Base-by-base conservation (phyloP, 2,113 vertebrate species). In the Urocitellus parryii region DNA sequence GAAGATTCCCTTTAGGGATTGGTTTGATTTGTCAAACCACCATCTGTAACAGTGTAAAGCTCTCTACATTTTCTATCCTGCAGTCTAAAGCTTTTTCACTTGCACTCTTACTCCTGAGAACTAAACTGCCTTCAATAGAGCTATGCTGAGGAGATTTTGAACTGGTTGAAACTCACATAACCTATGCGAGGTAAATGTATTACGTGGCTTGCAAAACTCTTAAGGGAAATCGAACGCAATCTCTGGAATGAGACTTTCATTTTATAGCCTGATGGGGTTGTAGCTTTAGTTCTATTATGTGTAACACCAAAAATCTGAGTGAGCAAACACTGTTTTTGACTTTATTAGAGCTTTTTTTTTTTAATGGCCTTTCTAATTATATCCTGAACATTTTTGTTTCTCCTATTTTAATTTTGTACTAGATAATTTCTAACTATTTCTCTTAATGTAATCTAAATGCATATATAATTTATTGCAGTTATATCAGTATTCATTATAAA, bases 1-100 rank as follows among this genome's bases (percentile, higher is more conserved):
- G 88, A 90, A 97, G 78, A 22, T 95, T 95, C 20, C n/a, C 67
- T 88, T 90, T 88, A 53, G 81, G 78, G 67, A 29, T 97, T 94
- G 88, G 63, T 82, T 78, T 87, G 81, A 82, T 74, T 74, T 93
- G 67, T 94, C 85, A 96, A 91, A 78, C 73, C 20, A 91, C 53
- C 37, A 6, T 86, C 27, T 96, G 13, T 85, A 74, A n/a, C 25
- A 77, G 17, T 85, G 32, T 82, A 17, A 94, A 73, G 32, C 87
- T 92, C 81, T 63, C 73, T 79, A 45, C 72, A 89, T 96, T 89
- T 95, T 96, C 82, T 65, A 5, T 27, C 78, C 32, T 85, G 61
- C 51, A 93, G 12, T 67, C 51, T 86, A 88, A 45, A 83, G 56
- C 51, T 39, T 96, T 97, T 94, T 86, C 20, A 58, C 58, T 58